Percentiles rank a stretch among this genome's conserved stretches.
Conservation (phyloP, 1,140 invertebrate species). For the Drosophila tsacasi region DNA sequence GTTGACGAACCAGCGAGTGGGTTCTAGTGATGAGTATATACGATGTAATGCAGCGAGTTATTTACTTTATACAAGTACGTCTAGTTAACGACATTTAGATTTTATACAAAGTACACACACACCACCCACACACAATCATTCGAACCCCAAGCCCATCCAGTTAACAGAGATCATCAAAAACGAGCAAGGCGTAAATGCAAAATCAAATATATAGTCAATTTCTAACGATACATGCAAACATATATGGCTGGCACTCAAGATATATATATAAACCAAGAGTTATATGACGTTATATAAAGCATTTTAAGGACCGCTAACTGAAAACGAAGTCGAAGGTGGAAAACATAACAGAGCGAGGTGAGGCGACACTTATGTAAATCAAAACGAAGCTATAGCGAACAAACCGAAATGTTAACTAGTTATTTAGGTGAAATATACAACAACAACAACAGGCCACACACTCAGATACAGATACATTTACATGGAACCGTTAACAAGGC, state of each 20-base stretch:
- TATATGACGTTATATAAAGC: constrained; percentile 64
- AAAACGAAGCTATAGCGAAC: constrained; percentile 56
- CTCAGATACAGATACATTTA: constrained; percentile 55
- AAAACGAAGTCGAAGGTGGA: constrained; percentile 9
- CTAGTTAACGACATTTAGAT: constrained; percentile 77
- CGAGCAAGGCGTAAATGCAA: constrained; percentile 50
- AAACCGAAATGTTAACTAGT: constrained; percentile 81
- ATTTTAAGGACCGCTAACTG: constrained; percentile 50
- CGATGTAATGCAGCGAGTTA: constrained; percentile 73
- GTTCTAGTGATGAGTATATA: constrained; percentile 45
- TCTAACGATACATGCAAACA: constrained; percentile 56
- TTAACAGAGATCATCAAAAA: constrained; percentile 53
- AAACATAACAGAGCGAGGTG: constrained; percentile 33
- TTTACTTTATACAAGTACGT: constrained; percentile 79
- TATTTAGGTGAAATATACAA: constrained; percentile 83
- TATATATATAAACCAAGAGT: constrained; percentile 52
- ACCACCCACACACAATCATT: constrained; percentile 41
- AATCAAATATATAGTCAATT: constrained; percentile 82
- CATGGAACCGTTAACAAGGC: constrained; percentile 58
- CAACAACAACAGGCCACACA: constrained; percentile 42
- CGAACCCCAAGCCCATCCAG: constrained; percentile 17
- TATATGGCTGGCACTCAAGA: constrained; percentile 50
- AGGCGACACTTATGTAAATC: constrained; percentile 50
- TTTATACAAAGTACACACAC: constrained; percentile 67
- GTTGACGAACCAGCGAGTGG: constrained; percentile 4